These are phyloP conservation scores for Gymnopithys bicolor DNA, from an alignment of 2,797 vertebrate species.

Conservation along the genomic window DNA sequence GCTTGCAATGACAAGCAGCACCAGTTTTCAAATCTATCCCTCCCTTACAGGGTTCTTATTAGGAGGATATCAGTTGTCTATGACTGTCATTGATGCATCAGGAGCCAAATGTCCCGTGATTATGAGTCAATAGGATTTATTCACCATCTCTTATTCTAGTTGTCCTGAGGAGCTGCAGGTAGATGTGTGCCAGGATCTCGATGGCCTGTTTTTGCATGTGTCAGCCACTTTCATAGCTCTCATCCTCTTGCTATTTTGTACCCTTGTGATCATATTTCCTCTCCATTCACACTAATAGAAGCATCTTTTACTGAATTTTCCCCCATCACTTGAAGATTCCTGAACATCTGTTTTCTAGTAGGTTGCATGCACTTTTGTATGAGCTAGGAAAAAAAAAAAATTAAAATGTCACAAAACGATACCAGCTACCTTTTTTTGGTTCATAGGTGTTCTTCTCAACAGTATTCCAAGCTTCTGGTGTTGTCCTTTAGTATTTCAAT, in stretches of 20 bases:
- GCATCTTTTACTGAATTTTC: neutral
- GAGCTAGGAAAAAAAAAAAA: accelerated
- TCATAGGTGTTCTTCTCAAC: neutral
- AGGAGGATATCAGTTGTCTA: neutral
- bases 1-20: neutral
- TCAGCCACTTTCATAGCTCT: neutral
- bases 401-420: neutral
- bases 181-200: neutral
- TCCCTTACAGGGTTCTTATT: neutral
- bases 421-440: neutral
- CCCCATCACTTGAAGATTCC: neutral
- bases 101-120: neutral
- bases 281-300: neutral
- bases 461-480: neutral
- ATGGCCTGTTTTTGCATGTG: neutral
- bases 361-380: accelerated
- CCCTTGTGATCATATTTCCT: neutral
- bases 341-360: neutral
- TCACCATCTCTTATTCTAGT: neutral
- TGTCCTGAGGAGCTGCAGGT: neutral
- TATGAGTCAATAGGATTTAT: neutral
- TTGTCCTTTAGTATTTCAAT: neutral
- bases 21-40: neutral
- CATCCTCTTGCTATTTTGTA: neutral
- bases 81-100: neutral